Evolutionary conservation across 1,140 invertebrate species (phyloP), one percentile per base, ranked within the genome.

Genomic region (Brachionus paranguensis): DNA sequence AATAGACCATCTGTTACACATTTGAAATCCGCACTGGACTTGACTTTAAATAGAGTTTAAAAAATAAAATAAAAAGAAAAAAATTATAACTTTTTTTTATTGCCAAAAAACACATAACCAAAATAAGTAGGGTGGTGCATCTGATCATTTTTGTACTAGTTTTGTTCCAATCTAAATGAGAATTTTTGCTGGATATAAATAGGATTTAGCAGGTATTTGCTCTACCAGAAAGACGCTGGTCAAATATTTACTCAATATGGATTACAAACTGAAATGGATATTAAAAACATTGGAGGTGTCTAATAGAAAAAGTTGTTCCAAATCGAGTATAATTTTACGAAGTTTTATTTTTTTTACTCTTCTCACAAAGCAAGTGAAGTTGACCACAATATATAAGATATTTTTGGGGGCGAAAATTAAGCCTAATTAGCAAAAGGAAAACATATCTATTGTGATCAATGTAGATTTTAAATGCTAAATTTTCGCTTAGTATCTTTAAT

Each of bases 1-100:
- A 70, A 84, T 12, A 84, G 43, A 14, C 81, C 81, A 60, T 84
- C 81, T 45, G 43, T 74, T 0, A 55, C n/a, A 84, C 81, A 84
- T 70, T 70, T 70, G 12, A 81, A 81, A n/a, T 81, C 41, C 12
- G 53, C 14, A 7, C 10, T 24, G 20, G 43, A 47, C 33, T 50
- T 50, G 6, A 47, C 72, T 76, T 76, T 11, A 53, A 53, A 27
- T 14, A 29, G 41, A 70, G 27, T 10, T 29, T n/a, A 37, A n/a
- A 14, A 70, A 37, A 70, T 11, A 37, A 3, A 70, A 70, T 37
- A 70, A 33, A 33, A 14, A 29, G 1, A 68, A 41, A 8, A n/a
- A 37, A 45, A 20, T 47, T 10, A 2, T 47, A 12, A 50, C 45
- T 50, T 76, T 47, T 47, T 50, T 53, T 76, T 50, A 37, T 76